phyloP scores from a whole-genome alignment of 2,797 vertebrate genomes.

The Enteromius mattozi region DNA sequence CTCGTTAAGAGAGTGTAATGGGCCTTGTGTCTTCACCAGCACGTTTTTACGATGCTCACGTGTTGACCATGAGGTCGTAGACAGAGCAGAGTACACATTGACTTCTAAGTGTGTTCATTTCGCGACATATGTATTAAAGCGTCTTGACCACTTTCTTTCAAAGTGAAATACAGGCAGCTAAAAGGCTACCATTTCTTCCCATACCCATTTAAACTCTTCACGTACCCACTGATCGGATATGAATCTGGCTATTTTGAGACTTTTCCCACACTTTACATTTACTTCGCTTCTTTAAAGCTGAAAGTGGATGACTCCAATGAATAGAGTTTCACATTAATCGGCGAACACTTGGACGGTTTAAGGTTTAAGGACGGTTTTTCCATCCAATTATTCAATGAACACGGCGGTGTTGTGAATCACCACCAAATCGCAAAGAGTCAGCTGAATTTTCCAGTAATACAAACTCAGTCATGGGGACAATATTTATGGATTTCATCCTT shows the following conservation, averaged over 20 bases:
- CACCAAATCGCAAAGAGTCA: constrained; percentile 9
- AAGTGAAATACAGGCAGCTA: constrained; percentile 41
- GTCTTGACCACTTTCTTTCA: background rate
- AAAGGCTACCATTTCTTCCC: constrained; percentile 10
- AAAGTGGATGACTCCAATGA: constrained; percentile 29
- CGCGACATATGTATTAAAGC: background rate
- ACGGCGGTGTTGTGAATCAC: constrained; percentile 9
- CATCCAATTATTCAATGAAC: constrained; percentile 13
- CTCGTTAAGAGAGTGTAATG: constrained; percentile 15
- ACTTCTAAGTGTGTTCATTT: background rate
- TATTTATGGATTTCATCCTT: constrained; percentile 49
- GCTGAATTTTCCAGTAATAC: constrained; percentile 41
- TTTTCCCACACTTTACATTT: constrained; percentile 2
- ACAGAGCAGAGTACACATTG: background rate
- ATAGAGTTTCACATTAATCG: constrained; percentile 1
- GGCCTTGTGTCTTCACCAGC: constrained; percentile 26
- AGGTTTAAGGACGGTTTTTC: no score
- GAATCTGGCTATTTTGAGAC: constrained; percentile 48
- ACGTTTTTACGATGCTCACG: constrained; percentile 20
- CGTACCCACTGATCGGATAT: constrained; percentile 13
- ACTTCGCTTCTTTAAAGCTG: constrained; percentile 22
- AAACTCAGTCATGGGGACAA: constrained; percentile 44
- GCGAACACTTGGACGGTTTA: constrained; percentile 10
- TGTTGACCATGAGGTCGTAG: constrained; percentile 16
- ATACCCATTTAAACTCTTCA: constrained; percentile 37